Evolutionary conservation across 2,797 vertebrate genomes (phyloP), one percentile per base, ranked within the genome.

Genomic region (Danionella dracula): DNA sequence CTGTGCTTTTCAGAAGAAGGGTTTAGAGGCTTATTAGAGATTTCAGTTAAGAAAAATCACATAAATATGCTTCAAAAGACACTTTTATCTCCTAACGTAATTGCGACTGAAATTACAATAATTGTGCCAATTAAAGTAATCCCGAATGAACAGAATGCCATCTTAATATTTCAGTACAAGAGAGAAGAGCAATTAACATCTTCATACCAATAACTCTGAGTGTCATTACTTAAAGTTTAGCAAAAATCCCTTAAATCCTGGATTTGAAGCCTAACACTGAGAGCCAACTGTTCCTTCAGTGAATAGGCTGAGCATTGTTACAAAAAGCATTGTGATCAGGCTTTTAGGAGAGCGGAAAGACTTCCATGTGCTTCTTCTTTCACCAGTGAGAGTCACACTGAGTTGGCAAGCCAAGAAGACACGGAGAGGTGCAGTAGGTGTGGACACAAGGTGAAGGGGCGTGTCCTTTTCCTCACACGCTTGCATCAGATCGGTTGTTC

Each of bases 121-220:
- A 97, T 95, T 96, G 93, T 93, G 82, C 90, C 93, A 97, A 95
- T 97, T 97, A 97, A 95, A 97, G 92, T 92, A 94, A 95, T 94
- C 91, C 90, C 92, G 91, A 94, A 93, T 91, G 93, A 94, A 92
- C 90, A 91, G 91, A 93, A 91, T 92, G 90, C 96, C 94, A 94
- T 96, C 90, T 95, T 95, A 93, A 96, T 94, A 93, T 94, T 92
- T 90, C 87, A 87, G 82, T 89, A 89, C 91, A 92, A 92, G 91
- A 89, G 84, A 92, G 91, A 92, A 90, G 88, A 91, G 92, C 94
- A 94, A 97, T 97, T 94, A 93, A 96, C 91, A 92, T 92, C 90
- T 86, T 88, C 88, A 84, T 88, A 73, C 74, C 88, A 89, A 92
- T 94, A 89, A 90, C 89, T 94, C 93, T 84, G 87, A 93, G 90